phyloP scores from a whole-genome alignment of 2,797 vertebrate species.

The Danio jaintianensis region DNA sequence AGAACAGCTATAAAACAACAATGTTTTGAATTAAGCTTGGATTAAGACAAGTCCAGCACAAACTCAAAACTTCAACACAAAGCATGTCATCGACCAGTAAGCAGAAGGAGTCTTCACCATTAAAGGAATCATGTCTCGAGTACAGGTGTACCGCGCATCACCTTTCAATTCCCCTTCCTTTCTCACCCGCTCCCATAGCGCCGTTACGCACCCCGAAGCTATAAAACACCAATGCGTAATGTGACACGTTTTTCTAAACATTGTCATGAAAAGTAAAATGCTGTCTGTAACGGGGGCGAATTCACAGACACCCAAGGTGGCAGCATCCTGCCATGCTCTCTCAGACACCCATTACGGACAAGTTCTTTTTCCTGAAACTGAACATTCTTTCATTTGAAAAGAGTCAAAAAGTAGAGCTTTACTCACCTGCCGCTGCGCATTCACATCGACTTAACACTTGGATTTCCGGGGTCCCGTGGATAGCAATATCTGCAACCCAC shows the following conservation, averaged over 20 bases:
- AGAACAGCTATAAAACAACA: not conserved
- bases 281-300: constrained; percentile 19
- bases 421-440: constrained; percentile 73
- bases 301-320: constrained; percentile 14
- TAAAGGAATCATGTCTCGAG: constrained; percentile 30
- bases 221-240: constrained; percentile 49
- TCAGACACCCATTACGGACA: not conserved
- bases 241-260: constrained; percentile 46
- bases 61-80: constrained; percentile 11
- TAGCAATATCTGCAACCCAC: constrained; percentile 61
- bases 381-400: constrained; percentile 18
- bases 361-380: constrained; percentile 6
- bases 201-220: constrained; percentile 38
- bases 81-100: not conserved
- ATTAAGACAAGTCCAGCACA: not conserved
- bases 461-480: constrained; percentile 70
- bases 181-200: constrained; percentile 47
- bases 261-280: constrained; percentile 36
- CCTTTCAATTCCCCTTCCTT: constrained; percentile 45
- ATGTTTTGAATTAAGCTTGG: not conserved
- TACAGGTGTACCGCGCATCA: constrained; percentile 45
- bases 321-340: not conserved
- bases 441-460: constrained; percentile 59
- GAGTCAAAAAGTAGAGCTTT: constrained; percentile 47
- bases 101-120: constrained; percentile 33